A percentile compares a stretch with the other conserved stretches of the same genome.
These are phyloP conservation scores for Prinia subflava DNA, from an alignment of 2,113 vertebrate species.

Conservation along the genomic window DNA sequence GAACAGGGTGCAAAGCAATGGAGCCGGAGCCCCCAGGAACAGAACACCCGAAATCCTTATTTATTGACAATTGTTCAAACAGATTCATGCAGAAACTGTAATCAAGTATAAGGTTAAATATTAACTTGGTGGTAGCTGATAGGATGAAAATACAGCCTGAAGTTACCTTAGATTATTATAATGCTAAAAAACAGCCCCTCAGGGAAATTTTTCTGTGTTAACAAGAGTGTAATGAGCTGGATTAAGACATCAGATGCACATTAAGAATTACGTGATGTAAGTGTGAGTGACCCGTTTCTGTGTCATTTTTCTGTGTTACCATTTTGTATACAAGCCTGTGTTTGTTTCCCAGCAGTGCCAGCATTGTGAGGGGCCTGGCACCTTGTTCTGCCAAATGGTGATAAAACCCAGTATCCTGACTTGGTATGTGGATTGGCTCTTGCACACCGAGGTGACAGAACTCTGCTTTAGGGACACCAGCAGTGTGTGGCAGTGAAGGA, in stretches of 20 bases:
- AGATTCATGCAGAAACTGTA: not conserved
- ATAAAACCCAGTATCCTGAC: not conserved
- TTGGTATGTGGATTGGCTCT: rapidly evolving
- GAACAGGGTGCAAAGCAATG: not conserved
- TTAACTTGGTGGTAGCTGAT: not conserved
- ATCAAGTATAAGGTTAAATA: not conserved
- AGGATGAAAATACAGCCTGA: not conserved
- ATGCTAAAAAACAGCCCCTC: not conserved
- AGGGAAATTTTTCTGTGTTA: not conserved
- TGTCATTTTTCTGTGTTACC: not conserved
- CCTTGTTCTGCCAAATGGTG: not conserved
- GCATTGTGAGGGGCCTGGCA: not conserved
- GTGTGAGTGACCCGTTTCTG: not conserved
- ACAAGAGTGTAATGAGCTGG: not conserved
- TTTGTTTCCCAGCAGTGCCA: not conserved
- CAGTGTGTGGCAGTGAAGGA: not conserved
- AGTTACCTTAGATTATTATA: not conserved
- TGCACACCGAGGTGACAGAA: rapidly evolving
- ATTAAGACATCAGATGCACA: not conserved
- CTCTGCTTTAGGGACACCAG: not conserved
- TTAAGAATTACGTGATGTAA: not conserved
- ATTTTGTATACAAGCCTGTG: not conserved
- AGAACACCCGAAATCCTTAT: not conserved
- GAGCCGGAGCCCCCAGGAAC: not conserved
- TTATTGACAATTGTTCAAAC: not conserved